These are phyloP conservation scores for Amblyopsis hoosieri DNA, from an alignment of 2,797 vertebrate species.

Conservation along the genomic window DNA sequence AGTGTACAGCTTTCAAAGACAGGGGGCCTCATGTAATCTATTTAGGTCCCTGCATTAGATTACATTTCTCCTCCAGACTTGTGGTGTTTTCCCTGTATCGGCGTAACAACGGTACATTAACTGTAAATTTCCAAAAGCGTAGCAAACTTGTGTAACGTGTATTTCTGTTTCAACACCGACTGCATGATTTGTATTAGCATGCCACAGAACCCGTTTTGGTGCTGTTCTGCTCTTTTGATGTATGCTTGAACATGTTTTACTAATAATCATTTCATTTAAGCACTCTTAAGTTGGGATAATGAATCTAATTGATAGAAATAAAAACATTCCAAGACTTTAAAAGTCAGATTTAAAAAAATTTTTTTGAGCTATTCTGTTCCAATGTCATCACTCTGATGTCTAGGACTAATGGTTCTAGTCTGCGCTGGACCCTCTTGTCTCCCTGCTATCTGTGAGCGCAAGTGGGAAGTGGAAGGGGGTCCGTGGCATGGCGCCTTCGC, in stretches of 20 bases:
- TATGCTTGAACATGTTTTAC: too few relatives aligned
- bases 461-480: conserved; percentile 45
- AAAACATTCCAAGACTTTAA: too few relatives aligned
- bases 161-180: conserved; percentile 30
- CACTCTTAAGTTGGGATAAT: too few relatives aligned
- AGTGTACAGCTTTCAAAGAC: conserved; percentile 55
- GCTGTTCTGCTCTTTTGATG: too few relatives aligned
- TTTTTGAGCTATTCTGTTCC: too few relatives aligned
- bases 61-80: conserved; percentile 58
- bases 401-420: background rate
- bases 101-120: conserved; percentile 47
- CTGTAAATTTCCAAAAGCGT: conserved; percentile 54
- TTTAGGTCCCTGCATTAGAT: conserved; percentile 58
- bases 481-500: conserved; percentile 52
- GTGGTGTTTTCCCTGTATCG: conserved; percentile 48
- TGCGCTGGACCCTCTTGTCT: conserved; percentile 4
- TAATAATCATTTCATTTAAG: too few relatives aligned
- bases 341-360: too few relatives aligned
- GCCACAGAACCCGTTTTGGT: conserved; percentile 19
- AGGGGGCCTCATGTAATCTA: conserved; percentile 63
- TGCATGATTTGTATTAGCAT: conserved; percentile 38
- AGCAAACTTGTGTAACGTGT: conserved; percentile 41
- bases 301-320: too few relatives aligned
- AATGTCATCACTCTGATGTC: too few relatives aligned
- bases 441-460: conserved; percentile 37